Evolutionary conservation across 2,797 vertebrate genomes (phyloP).

Genomic region (Oreortyx pictus): DNA sequence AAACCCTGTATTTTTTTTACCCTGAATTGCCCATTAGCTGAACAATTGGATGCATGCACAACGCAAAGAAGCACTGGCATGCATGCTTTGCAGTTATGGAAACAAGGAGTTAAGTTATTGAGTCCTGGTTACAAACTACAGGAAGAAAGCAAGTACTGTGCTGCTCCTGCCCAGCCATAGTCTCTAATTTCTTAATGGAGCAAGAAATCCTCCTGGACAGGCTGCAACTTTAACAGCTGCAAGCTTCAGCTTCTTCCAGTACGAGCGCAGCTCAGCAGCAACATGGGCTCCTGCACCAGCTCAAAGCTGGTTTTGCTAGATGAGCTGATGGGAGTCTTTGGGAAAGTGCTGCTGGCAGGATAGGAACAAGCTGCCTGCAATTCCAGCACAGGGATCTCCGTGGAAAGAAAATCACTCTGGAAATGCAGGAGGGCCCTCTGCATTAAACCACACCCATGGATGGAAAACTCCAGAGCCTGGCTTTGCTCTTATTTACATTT

Average conservation of each 20-base stretch:
- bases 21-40: neutral
- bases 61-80: neutral
- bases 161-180: neutral
- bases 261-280: neutral
- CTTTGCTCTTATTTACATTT: neutral
- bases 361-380: neutral
- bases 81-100: neutral
- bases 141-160: neutral
- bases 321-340: neutral
- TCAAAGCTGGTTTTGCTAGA: neutral
- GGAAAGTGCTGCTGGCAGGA: neutral
- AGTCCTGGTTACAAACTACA: neutral
- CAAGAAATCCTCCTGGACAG: conserved; percentile 14
- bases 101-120: neutral
- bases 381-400: neutral
- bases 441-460: neutral
- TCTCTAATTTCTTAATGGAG: conserved; percentile 35
- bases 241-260: neutral
- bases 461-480: neutral
- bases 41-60: neutral
- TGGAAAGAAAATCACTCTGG: neutral
- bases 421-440: conserved; percentile 14
- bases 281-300: neutral
- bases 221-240: conserved; percentile 14
- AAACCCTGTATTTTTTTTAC: neutral